A percentile compares a stretch with the other conserved stretches of the same genome.
phyloP scores from a whole-genome alignment of 2,797 vertebrate species.

The Ctenopoma multispine region DNA sequence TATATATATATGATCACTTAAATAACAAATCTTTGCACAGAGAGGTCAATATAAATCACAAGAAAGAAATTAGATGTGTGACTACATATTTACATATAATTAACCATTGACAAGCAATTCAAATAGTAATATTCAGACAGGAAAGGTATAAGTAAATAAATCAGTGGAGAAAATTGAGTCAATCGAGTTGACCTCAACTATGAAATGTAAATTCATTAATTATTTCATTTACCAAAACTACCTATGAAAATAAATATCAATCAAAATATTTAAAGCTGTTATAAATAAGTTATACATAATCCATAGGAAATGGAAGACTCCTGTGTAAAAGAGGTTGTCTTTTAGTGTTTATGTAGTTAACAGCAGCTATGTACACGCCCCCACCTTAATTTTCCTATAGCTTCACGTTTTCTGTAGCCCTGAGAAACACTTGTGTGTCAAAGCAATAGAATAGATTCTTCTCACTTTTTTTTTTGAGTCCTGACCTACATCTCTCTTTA shows the following conservation, averaged over 20 bases:
- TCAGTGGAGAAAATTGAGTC: no score
- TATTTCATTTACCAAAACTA: no score
- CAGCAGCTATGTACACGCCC: not conserved
- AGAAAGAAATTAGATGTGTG: slow-evolving; percentile 1
- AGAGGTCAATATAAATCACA: slow-evolving; percentile 24
- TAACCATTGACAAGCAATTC: not conserved
- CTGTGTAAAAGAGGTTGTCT: not conserved
- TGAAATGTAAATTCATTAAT: no score
- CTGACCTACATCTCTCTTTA: slow-evolving; percentile 42
- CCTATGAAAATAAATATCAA: no score
- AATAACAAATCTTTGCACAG: not conserved
- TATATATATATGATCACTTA: no score
- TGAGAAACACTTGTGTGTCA: slow-evolving; percentile 13
- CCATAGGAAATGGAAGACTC: no score
- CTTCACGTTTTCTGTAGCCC: slow-evolving; percentile 2
- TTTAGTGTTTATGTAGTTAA: not conserved
- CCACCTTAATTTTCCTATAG: not conserved
- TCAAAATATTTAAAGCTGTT: no score
- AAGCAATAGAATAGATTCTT: slow-evolving; percentile 12
- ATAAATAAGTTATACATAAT: not conserved
- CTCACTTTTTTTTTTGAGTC: slow-evolving; percentile 5
- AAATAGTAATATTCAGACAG: no score
- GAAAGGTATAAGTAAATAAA: no score
- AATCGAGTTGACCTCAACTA: no score
- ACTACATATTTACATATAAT: slow-evolving; percentile 12